A percentile compares a stretch with the other conserved stretches of the same genome.
Evolutionary conservation across 2,113 vertebrate species (phyloP).

Genomic region (Dipodomys stephensi): DNA sequence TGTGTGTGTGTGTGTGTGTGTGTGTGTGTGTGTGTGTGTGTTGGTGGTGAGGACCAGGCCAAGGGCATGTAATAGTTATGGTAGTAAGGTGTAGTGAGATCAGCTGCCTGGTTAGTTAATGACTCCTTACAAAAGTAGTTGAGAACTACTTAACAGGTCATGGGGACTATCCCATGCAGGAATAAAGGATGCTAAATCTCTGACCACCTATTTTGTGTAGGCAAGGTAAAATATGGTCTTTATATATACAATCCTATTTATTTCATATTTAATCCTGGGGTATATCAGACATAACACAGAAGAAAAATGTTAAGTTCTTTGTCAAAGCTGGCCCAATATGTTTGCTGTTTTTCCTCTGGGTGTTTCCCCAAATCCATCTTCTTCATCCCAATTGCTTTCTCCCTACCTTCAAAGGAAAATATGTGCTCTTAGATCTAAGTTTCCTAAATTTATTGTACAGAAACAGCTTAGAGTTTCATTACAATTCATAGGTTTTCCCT

Average conservation of each 20-base stretch:
- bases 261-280: not conserved
- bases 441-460: not conserved
- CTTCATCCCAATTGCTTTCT: not conserved
- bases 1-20: too few species aligned
- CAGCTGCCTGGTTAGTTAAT: not conserved
- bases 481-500: not conserved
- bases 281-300: not conserved
- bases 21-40: too few species aligned
- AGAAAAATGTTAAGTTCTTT: not conserved
- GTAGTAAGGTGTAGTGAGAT: not conserved
- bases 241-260: not conserved
- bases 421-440: not conserved
- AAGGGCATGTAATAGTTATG: not conserved
- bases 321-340: not conserved
- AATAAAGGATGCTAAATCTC: not conserved
- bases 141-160: not conserved
- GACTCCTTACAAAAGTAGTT: not conserved
- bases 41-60: not conserved
- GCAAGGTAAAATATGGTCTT: not conserved
- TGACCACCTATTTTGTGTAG: not conserved
- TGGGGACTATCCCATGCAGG: not conserved
- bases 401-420: not conserved
- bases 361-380: not conserved
- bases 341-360: not conserved
- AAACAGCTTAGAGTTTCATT: not conserved